phyloP scores from a whole-genome alignment of 2,797 vertebrate species.

The Anisognathus igniventris region DNA sequence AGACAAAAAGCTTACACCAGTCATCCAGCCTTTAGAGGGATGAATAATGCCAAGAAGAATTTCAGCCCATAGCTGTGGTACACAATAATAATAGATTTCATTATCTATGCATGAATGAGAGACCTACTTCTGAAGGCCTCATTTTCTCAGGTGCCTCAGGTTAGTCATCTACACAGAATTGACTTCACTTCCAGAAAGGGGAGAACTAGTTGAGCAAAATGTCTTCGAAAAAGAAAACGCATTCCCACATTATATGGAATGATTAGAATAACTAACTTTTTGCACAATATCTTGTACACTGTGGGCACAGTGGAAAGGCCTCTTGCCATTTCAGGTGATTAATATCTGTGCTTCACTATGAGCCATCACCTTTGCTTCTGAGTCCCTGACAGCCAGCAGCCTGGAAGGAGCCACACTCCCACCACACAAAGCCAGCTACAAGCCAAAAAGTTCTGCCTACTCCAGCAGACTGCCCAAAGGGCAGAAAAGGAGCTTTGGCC shows the following conservation, averaged over 20 bases:
- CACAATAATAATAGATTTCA: not conserved
- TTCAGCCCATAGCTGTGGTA: not conserved
- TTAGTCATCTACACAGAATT: not conserved
- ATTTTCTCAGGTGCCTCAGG: not conserved
- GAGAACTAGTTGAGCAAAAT: not conserved
- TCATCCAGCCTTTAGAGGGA: not conserved
- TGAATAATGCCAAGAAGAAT: not conserved
- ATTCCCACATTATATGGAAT: not conserved
- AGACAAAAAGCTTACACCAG: not conserved
- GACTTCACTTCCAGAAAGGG: not conserved
- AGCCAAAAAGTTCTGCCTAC: not conserved
- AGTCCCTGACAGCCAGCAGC: not conserved
- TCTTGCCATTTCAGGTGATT: not conserved
- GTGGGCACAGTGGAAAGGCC: not conserved
- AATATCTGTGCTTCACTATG: not conserved
- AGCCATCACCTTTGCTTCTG: not conserved
- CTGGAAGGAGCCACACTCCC: not conserved
- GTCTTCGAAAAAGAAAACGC: not conserved
- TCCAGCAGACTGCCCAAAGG: not conserved
- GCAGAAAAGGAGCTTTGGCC: not conserved
- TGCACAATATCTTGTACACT: not conserved
- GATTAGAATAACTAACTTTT: not conserved
- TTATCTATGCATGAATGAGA: not conserved
- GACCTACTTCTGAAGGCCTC: not conserved
- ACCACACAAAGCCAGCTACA: not conserved